Evolutionary conservation across 2,113 vertebrate genomes (phyloP).

Genomic region (Peucedramus taeniatus): DNA sequence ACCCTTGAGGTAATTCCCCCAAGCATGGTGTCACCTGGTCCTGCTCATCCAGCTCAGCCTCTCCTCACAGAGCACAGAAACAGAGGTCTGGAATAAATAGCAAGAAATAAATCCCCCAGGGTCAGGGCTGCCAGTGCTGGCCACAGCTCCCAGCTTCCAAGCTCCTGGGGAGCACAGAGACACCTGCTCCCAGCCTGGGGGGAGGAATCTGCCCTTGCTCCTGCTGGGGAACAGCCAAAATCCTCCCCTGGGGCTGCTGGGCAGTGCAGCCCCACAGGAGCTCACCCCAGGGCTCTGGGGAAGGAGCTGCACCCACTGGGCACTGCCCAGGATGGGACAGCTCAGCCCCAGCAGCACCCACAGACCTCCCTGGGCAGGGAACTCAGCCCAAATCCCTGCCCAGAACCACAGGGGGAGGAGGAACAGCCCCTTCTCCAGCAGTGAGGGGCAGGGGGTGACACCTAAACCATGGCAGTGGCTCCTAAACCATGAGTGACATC

Average conservation of each 20-base stretch:
- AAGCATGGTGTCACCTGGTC: background rate
- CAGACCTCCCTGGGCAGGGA: background rate
- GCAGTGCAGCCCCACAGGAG: fast-evolving
- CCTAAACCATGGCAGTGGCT: too few relatives aligned
- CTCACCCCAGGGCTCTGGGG: fast-evolving
- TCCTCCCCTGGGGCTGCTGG: background rate
- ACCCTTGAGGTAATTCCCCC: background rate
- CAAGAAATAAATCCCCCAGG: too few relatives aligned
- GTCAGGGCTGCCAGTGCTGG: too few relatives aligned
- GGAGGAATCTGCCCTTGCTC: background rate
- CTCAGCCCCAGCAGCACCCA: background rate
- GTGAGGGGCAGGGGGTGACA: too few relatives aligned
- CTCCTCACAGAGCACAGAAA: background rate
- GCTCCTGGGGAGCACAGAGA: background rate
- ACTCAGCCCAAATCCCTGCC: background rate
- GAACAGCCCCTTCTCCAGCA: background rate
- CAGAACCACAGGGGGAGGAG: background rate
- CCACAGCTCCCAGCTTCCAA: background rate
- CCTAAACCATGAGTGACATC: too few relatives aligned
- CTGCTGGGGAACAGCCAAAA: background rate
- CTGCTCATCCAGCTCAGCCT: background rate
- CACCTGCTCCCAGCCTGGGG: fast-evolving
- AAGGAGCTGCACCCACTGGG: fast-evolving
- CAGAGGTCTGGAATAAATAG: too few relatives aligned
- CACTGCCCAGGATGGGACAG: background rate